phyloP scores from a whole-genome alignment of 1,140 invertebrate species.

The Drosophila asahinai region DNA sequence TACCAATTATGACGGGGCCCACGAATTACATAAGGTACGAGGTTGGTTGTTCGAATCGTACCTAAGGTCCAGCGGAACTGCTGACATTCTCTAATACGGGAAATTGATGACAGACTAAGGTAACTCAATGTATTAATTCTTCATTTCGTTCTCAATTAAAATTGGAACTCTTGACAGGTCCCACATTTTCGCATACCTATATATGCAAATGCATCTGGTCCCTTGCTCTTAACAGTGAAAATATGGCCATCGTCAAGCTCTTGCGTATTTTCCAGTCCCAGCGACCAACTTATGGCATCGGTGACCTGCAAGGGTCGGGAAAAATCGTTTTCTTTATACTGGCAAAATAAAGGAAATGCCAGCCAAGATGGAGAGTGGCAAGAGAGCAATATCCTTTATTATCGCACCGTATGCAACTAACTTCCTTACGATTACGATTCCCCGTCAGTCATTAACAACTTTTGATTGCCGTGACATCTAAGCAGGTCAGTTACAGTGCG shows the following conservation, averaged over 20 bases:
- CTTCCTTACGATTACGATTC: conserved; percentile 49
- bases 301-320: conserved; percentile 31
- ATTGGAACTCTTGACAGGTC: conserved; percentile 59
- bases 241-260: conserved; percentile 68
- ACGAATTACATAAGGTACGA: conserved; percentile 6
- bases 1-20: conserved; percentile 50
- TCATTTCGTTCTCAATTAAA: conserved; percentile 24
- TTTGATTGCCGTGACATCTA: conserved; percentile 59
- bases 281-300: conserved; percentile 60
- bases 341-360: conserved; percentile 7
- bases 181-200: conserved; percentile 61
- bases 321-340: conserved; percentile 12
- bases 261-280: conserved; percentile 48
- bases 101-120: conserved; percentile 61
- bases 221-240: conserved; percentile 68
- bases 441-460: conserved; percentile 48
- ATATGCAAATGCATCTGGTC: conserved; percentile 66
- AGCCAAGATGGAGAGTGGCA: background rate
- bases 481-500: conserved; percentile 39
- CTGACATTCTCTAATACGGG: conserved; percentile 50
- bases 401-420: conserved; percentile 53
- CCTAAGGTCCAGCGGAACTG: conserved; percentile 13
- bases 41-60: conserved; percentile 28
- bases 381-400: conserved; percentile 46
- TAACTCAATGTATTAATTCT: background rate